Evolutionary conservation across 1,140 invertebrate genomes (phyloP), one percentile per base, ranked within the genome.

Genomic region (Venturia canescens): DNA sequence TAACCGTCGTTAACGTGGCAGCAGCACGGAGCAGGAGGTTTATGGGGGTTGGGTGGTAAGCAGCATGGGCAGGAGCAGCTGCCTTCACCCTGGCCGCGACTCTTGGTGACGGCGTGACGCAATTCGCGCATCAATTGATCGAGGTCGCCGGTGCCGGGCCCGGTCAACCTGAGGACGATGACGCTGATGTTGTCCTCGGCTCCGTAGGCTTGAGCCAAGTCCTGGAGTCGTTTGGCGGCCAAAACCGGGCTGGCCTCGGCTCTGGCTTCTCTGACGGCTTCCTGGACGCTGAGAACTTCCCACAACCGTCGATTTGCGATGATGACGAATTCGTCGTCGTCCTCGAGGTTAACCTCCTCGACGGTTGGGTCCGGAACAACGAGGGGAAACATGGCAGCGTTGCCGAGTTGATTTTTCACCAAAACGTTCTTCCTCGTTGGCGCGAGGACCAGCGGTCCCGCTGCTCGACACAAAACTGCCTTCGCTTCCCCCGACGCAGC

Each of bases 311-410:
- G 94, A 89, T 97, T 97, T 0, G 94, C 96, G 79, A 97, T 93
- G 80, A 97, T 95, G 79, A 97, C 92, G 87, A 96, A 97, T 88
- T 97, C 96, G 85, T 97, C 96, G 72, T 96, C 94, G 84, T 97
- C 96, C 83, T 96, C 95, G 1, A 97, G 91, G 3, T 93, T 92
- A 3, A 96, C 93, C 90, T 97, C 96, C 16, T 96, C 93, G 0
- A 95, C 92, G 78, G 95, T 94, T 0, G 96, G 96, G 91, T 97
- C 96, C 1, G 95, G 95, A 53, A 97, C 92, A 15, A 94, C 93
- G 29, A 94, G 89, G 3, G 95, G 95, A 85, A 94, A 94, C 85
- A 93, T 93, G 0, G 94, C 92, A 34, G 94, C 95, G 82, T 94
- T 93, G 3, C 95, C 94, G 26, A 96, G 89, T 74, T 95, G 93